Evolutionary conservation across 2,113 vertebrate genomes (phyloP), one percentile per base, ranked within the genome.

Genomic region (Antidorcas marsupialis): DNA sequence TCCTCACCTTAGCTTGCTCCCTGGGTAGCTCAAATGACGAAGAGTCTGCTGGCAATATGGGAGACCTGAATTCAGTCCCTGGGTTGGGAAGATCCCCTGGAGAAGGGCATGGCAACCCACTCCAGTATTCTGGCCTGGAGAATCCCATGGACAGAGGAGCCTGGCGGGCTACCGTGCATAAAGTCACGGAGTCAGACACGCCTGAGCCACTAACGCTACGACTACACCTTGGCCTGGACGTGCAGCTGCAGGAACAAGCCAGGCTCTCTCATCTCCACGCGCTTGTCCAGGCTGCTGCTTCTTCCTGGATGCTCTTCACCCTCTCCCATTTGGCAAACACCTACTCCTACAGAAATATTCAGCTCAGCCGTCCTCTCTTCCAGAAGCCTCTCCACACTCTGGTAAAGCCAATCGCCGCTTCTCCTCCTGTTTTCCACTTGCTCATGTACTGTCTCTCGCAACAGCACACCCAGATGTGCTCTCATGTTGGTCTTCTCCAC

Each of bases 401-500:
- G 0, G 15, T 0, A 78, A 39, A 57, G 64, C 25, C 43, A 53
- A 4, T 30, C 2, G 9, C 50, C 45, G 28, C 6, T 17, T 52
- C 50, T 17, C 6, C 14, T 17, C 64, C 5, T 12, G 52, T 5
- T 47, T 53, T 10, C 23, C 15, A 21, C 39, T 43, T 74, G 36
- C 2, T 8, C 53, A 5, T 59, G 25, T 5, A 1, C n/a, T 30
- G 19, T 50, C 74, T 81, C 28, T 43, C 52, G 6, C n/a, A 85
- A 17, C 6, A 45, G n/a, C 1, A 28, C 5, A 6, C 3, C 16
- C 0, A 47, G 60, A 1, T 3, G 21, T 17, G 33, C 43, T 86
- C 55, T 33, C 8, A 4, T 1, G 9, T 8, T 27, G 30, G 10
- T 50, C n/a, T 76, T 79, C n/a, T 89, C 43, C 50, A 10, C 0